Evolutionary conservation across 2,113 vertebrate genomes (phyloP).

Genomic region (Piaya cayana): DNA sequence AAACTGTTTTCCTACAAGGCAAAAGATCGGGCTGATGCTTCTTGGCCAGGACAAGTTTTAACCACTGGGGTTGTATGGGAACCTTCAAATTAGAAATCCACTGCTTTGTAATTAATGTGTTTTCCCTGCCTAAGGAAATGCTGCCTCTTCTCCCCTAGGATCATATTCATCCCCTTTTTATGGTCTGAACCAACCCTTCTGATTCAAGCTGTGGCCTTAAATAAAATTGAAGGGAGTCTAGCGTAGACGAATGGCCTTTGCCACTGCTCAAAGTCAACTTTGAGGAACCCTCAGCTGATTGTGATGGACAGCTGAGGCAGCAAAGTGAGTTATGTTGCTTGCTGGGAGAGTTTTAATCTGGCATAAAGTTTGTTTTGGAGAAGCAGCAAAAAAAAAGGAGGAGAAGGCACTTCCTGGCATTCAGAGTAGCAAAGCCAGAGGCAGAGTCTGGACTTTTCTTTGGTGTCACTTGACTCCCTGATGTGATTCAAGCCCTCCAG

Average conservation of each 20-base stretch:
- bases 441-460: constrained; percentile 1
- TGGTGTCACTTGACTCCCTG: background rate
- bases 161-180: background rate
- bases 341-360: background rate
- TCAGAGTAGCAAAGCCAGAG: constrained; percentile 16
- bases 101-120: background rate
- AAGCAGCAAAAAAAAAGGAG: background rate
- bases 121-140: background rate
- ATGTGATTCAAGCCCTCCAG: constrained; percentile 30
- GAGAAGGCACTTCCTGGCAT: background rate
- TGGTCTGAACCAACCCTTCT: background rate
- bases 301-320: accelerated
- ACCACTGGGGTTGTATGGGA: background rate
- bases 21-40: background rate
- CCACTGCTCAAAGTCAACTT: background rate
- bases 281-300: background rate
- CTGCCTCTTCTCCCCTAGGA: background rate
- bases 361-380: background rate
- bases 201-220: background rate
- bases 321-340: background rate
- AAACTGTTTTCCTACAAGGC: background rate
- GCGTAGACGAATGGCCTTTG: background rate
- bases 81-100: background rate
- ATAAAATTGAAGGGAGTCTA: background rate
- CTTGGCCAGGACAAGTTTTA: background rate